These are phyloP conservation scores for Tribolium freemani DNA, from an alignment of 2,888 invertebrate genomes.

Conservation along the genomic window DNA sequence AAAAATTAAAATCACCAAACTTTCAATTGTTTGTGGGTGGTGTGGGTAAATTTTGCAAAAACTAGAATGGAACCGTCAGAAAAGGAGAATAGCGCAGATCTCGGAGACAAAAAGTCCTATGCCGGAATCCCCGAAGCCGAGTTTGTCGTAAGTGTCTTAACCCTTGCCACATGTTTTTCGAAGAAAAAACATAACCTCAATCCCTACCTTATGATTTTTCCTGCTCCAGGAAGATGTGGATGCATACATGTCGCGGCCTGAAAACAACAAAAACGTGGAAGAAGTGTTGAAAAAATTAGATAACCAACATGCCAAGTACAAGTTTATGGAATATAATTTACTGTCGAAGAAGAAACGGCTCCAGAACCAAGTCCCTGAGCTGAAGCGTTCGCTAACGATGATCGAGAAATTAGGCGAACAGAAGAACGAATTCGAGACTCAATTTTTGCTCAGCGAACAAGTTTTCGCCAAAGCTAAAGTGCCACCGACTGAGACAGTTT, in stretches of 20 bases:
- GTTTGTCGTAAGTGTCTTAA: slow-evolving; percentile 84
- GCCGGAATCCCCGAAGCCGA: slow-evolving; percentile 90
- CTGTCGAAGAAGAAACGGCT: slow-evolving; percentile 88
- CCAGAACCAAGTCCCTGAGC: slow-evolving; percentile 94
- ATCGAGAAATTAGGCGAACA: slow-evolving; percentile 89
- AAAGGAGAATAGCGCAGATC: slow-evolving; percentile 47
- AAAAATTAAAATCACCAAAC: neutral
- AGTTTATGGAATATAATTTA: slow-evolving; percentile 96
- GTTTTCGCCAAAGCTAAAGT: slow-evolving; percentile 83
- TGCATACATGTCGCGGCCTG: slow-evolving; percentile 87
- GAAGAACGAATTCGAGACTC: slow-evolving; percentile 85
- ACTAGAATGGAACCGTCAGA: slow-evolving; percentile 47
- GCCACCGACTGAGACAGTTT: slow-evolving; percentile 91
- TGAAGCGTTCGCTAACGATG: slow-evolving; percentile 92
- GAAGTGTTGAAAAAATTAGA: slow-evolving; percentile 89
- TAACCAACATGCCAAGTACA: slow-evolving; percentile 96
- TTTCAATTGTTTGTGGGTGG: slow-evolving; percentile 18
- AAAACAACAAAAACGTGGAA: slow-evolving; percentile 87
- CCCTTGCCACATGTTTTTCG: slow-evolving; percentile 28
- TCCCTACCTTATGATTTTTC: slow-evolving; percentile 48
- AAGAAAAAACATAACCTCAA: slow-evolving; percentile 49
- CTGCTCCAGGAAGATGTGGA: slow-evolving; percentile 91
- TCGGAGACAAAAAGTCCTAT: slow-evolving; percentile 73
- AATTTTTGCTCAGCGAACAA: slow-evolving; percentile 94
- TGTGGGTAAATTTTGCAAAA: neutral